These are phyloP conservation scores for Laothoe populi DNA, from an alignment of 2,888 invertebrate species.

Conservation along the genomic window DNA sequence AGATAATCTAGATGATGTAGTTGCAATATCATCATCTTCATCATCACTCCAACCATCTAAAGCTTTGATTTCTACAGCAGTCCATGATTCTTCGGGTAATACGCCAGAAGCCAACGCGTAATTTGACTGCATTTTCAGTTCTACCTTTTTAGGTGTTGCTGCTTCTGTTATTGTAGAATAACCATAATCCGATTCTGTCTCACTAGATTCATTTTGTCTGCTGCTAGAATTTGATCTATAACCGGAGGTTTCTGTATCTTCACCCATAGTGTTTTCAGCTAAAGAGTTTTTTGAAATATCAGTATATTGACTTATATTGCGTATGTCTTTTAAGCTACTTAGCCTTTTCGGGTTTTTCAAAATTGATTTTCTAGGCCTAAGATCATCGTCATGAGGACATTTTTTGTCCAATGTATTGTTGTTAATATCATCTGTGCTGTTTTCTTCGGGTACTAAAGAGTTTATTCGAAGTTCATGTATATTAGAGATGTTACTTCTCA, in stretches of 20 bases:
- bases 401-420: conserved; percentile 42
- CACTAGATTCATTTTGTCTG: conserved; percentile 73
- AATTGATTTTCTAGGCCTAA: conserved; percentile 68
- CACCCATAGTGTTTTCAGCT: conserved; percentile 55
- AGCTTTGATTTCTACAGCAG: conserved; percentile 68
- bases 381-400: conserved; percentile 44
- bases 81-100: conserved; percentile 82
- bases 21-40: conserved; percentile 64
- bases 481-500: conserved; percentile 58
- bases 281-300: conserved; percentile 30
- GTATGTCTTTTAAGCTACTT: conserved; percentile 54
- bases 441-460: conserved; percentile 52
- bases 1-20: conserved; percentile 58
- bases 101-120: conserved; percentile 71
- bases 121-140: conserved; percentile 67
- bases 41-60: conserved; percentile 71
- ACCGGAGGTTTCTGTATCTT: conserved; percentile 82
- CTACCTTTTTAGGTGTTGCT: conserved; percentile 84
- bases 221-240: conserved; percentile 81
- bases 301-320: conserved; percentile 34
- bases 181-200: conserved; percentile 85
- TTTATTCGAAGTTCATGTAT: conserved; percentile 47
- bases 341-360: conserved; percentile 61
- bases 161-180: conserved; percentile 86
- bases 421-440: conserved; percentile 40